Evolutionary conservation across 2,797 vertebrate genomes (phyloP).

Genomic region (Okamejei kenojei): DNA sequence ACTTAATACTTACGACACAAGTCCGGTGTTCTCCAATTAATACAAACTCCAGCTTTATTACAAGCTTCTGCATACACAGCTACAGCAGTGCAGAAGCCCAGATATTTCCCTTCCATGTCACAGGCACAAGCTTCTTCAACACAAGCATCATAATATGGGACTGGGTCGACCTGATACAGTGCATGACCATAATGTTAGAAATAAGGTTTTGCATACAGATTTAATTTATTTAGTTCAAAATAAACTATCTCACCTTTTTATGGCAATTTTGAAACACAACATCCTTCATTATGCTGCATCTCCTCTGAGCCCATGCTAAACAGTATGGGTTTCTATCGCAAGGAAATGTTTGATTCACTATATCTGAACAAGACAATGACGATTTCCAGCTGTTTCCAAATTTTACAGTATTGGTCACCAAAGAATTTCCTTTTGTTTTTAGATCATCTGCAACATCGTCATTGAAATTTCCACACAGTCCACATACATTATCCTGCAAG

Average conservation of each 20-base stretch:
- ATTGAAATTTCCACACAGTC: slow-evolving; percentile 56
- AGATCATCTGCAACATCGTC: slow-evolving; percentile 53
- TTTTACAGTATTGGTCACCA: slow-evolving; percentile 43
- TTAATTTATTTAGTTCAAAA: background rate
- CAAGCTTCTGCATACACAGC: slow-evolving; percentile 72
- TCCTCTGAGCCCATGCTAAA: slow-evolving; percentile 26
- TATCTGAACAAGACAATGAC: background rate
- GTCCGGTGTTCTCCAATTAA: slow-evolving; percentile 71
- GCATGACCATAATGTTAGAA: background rate
- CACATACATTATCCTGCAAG: slow-evolving; percentile 49
- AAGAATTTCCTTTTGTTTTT: slow-evolving; percentile 47
- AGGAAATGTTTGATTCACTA: slow-evolving; percentile 14
- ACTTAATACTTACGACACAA: slow-evolving; percentile 65
- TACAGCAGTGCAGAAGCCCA: slow-evolving; percentile 74
- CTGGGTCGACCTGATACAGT: slow-evolving; percentile 64
- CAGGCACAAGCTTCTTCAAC: slow-evolving; percentile 72
- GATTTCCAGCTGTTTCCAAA: slow-evolving; percentile 47
- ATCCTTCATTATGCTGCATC: background rate
- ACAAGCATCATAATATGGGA: slow-evolving; percentile 64
- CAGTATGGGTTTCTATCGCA: slow-evolving; percentile 31
- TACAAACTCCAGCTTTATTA: slow-evolving; percentile 57
- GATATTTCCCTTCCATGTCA: slow-evolving; percentile 71
- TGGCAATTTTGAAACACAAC: background rate
- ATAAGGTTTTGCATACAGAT: background rate
- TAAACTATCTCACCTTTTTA: background rate